Evolutionary conservation across 2,888 invertebrate genomes (phyloP), one percentile per base, ranked within the genome.

Genomic region (Platynereis dumerilii): DNA sequence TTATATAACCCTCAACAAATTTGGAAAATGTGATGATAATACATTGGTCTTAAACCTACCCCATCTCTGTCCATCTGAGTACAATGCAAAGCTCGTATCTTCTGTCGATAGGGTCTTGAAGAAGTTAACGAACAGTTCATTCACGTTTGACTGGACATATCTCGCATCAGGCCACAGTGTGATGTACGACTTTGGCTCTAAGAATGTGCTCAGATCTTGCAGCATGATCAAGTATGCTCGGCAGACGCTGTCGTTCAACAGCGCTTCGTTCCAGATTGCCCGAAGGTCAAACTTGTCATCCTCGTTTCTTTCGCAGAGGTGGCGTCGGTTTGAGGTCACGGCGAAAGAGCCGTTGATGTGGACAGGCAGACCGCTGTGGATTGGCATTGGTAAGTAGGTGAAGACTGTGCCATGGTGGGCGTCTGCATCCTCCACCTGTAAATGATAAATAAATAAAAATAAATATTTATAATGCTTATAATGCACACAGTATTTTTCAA

Each of bases 301-400:
- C 27, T 74, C 73, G 26, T 73, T 74, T 27, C 67, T 63, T 45
- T 72, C 71, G 27, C 69, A 70, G 12, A 82, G 69, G 27, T 74
- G 66, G 27, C 76, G 72, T 34, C 82, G 65, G 65, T 76, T 77
- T 15, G 78, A 72, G 5, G 75, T 74, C 2, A 81, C 72, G 5
- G 78, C 72, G 69, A 82, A 82, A 10, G 75, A 72, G 0, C 76
- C 79, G 62, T 80, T 82, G 7, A 82, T 67, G 64, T 80, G 80
- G 27, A 80, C 72, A 2, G 77, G 76, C 29, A 81, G 72, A 1
- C 68, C 66, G 29, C 73, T 73, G 26, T 66, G 62, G 12, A 78
- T 69, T 26, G 81, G 79, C 12, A 81, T 70, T 0, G 80, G 81
- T 22, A 82, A 65, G 64, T 74, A 82, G 64, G 79, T 78, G 69